Base-by-base conservation (phyloP, 2,888 invertebrate species). In the Drosophila sordidapex region DNA sequence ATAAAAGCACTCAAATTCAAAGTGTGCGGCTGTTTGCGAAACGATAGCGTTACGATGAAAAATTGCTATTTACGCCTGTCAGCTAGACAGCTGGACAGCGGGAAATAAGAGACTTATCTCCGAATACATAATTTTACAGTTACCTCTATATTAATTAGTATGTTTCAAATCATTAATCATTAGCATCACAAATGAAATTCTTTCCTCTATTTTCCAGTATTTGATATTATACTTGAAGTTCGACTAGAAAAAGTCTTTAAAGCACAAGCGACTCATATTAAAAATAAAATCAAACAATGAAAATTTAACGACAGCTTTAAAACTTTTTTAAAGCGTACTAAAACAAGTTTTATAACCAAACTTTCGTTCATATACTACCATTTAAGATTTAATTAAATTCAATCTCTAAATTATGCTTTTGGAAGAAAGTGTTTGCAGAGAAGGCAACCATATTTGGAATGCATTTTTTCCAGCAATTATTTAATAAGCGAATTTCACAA, bases 11-110 rank as follows among this genome's bases (percentile, higher is more conserved):
- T 61, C 15, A 68, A 68, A 70, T 61, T 54, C 54, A 70, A 71
- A 70, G 53, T 48, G 38, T 38, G 38, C 25, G 21, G 51, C 51
- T 43, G 59, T 27, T 29, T 18, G 33, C 40, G 21, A 8, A 13
- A 38, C 51, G 58, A 59, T 71, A 59, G 49, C 43, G 46, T 38
- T 70, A 13, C 51, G 35, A 52, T 70, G 36, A 70, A 53, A 69
- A 59, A 70, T 58, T 46, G 21, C 40, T 21, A 38, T 51, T n/a
- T 43, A 8, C 38, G 70, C 27, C 21, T 43, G 40, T 31, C 57
- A n/a, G 40, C 10, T 25, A 4, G 21, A 25, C 57, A n/a, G 40
- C 10, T 25, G 15, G 21, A 15, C 57, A n/a, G 40, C 10, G 15
- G 15, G n/a, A 29, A 21, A 31, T 15, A 15, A 18, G 36, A n/a